Conservation (phyloP, 1,140 invertebrate species). For the Probaryconus sp. region DNA sequence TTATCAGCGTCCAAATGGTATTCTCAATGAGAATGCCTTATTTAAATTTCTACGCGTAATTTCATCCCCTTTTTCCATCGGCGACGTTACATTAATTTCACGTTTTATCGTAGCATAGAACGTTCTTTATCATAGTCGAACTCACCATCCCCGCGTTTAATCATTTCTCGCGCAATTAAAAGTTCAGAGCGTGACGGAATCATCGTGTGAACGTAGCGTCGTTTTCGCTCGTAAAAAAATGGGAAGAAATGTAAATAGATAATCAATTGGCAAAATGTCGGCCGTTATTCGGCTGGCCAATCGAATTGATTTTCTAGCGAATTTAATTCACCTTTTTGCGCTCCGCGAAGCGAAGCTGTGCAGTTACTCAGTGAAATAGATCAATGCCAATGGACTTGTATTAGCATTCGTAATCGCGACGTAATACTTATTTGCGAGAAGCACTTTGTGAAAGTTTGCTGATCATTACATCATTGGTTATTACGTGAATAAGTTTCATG, state of each 20-base stretch:
- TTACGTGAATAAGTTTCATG: conserved; percentile 57
- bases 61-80: neutral
- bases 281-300: conserved; percentile 65
- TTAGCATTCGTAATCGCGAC: conserved; percentile 51
- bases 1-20: too few species aligned
- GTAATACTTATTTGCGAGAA: conserved; percentile 56
- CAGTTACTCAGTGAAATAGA: conserved; percentile 53
- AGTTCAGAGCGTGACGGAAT: conserved; percentile 1
- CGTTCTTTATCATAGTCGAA: conserved; percentile 5
- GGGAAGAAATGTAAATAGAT: conserved; percentile 49
- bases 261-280: conserved; percentile 73
- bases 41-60: neutral
- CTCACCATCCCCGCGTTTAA: neutral
- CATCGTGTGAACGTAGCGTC: conserved; percentile 43
- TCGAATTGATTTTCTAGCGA: conserved; percentile 63
- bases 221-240: conserved; percentile 4
- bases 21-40: too few species aligned
- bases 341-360: conserved; percentile 36
- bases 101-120: conserved; percentile 1
- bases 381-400: conserved; percentile 44
- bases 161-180: conserved; percentile 13
- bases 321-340: conserved; percentile 50
- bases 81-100: conserved; percentile 16
- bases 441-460: conserved; percentile 58
- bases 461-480: conserved; percentile 59